Percentiles rank a stretch among this genome's conserved stretches.
Evolutionary conservation across 2,113 vertebrate species (phyloP).

Genomic region (Ondatra zibethicus): DNA sequence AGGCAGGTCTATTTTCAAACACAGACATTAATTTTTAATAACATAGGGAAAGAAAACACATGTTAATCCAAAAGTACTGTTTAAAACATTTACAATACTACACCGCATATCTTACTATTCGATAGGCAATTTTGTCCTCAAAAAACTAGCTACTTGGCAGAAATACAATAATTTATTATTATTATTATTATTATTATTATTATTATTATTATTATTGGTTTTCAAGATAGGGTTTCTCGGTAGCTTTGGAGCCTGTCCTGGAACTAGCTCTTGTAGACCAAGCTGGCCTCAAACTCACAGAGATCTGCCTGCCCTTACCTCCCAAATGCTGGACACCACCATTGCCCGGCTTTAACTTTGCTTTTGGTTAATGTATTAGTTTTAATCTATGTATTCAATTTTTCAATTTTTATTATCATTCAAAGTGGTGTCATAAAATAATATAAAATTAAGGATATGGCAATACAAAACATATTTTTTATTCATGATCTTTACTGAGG

Average conservation of each 20-base stretch:
- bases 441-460: background rate
- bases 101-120: slow-evolving; percentile 38
- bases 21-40: slow-evolving; percentile 51
- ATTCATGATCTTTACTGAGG: background rate
- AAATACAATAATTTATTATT: slow-evolving; percentile 48
- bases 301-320: too few species aligned
- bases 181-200: too few species aligned
- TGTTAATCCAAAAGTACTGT: slow-evolving; percentile 54
- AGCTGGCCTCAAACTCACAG: too few species aligned
- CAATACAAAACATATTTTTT: background rate
- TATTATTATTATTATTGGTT: too few species aligned
- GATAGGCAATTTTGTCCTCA: slow-evolving; percentile 43
- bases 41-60: slow-evolving; percentile 52
- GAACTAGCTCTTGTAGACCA: too few species aligned
- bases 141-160: slow-evolving; percentile 31
- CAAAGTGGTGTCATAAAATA: slow-evolving; percentile 3
- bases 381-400: slow-evolving; percentile 13
- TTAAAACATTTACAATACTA: slow-evolving; percentile 50
- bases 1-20: slow-evolving; percentile 59
- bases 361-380: slow-evolving; percentile 21
- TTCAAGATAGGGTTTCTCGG: too few species aligned
- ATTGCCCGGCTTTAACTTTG: too few species aligned
- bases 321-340: too few species aligned
- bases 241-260: too few species aligned
- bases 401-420: slow-evolving; percentile 31